Percentiles rank a stretch among this genome's conserved stretches.
phyloP scores from a whole-genome alignment of 2,888 invertebrate species.

The Cephus spinipes region DNA sequence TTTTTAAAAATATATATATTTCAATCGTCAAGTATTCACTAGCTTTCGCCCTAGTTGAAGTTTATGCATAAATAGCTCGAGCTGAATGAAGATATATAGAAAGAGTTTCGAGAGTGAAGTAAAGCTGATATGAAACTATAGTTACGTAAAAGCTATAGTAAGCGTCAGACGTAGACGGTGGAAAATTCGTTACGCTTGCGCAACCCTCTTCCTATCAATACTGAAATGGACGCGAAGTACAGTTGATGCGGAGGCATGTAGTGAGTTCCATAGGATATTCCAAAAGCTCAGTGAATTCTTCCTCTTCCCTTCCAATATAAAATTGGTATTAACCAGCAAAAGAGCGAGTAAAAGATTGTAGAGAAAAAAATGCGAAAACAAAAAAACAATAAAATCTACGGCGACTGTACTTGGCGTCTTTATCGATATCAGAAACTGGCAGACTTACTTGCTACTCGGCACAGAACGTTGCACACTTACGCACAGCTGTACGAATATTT shows the following conservation, averaged over 20 bases:
- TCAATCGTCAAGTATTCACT: not conserved
- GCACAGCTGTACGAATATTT: not conserved
- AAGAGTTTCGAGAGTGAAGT: not conserved
- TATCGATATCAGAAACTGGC: not conserved
- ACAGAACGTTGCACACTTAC: not conserved
- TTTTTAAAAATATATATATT: not conserved
- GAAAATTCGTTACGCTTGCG: not conserved
- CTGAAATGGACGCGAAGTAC: not conserved
- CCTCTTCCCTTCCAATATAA: not conserved
- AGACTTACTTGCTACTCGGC: not conserved
- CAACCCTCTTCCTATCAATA: not conserved
- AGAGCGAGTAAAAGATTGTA: not conserved
- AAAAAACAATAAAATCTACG: not conserved
- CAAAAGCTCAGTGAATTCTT: not conserved
- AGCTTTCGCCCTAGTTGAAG: not conserved
- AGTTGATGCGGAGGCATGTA: not conserved
- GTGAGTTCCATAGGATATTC: not conserved
- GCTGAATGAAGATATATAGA: not conserved
- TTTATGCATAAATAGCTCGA: not conserved
- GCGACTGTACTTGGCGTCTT: not conserved
- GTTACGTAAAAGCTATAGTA: not conserved
- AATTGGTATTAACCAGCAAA: not conserved
- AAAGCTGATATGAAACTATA: not conserved
- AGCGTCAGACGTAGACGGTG: not conserved
- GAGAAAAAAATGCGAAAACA: not conserved